These are phyloP conservation scores for Drosophila demipolita DNA, from an alignment of 2,888 invertebrate species.

Conservation along the genomic window DNA sequence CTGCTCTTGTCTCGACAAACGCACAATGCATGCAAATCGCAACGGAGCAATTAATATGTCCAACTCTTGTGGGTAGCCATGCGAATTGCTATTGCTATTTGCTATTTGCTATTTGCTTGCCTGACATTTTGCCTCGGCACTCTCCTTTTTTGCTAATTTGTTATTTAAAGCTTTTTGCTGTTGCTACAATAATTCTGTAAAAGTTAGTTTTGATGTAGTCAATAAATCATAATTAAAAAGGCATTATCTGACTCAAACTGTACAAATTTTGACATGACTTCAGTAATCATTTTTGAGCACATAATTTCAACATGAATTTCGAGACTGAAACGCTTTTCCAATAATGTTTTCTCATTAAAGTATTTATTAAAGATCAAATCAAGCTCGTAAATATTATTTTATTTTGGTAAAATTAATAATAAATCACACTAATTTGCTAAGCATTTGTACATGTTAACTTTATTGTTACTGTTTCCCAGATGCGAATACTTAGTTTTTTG, in stretches of 20 bases:
- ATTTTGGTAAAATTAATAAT: neutral
- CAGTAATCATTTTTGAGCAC: neutral
- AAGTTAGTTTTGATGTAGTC: slow-evolving; percentile 4
- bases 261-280: neutral
- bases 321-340: neutral
- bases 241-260: neutral
- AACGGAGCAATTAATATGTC: slow-evolving; percentile 71
- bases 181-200: slow-evolving; percentile 17
- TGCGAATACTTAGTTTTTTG: neutral
- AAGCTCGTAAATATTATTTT: neutral
- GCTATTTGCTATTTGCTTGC: neutral
- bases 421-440: neutral
- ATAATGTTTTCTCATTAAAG: neutral
- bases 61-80: slow-evolving; percentile 67
- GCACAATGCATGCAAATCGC: slow-evolving; percentile 64
- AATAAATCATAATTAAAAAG: neutral
- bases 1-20: slow-evolving; percentile 1
- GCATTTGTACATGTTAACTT: neutral
- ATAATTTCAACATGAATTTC: neutral
- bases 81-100: slow-evolving; percentile 25
- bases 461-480: neutral
- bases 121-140: slow-evolving; percentile 17
- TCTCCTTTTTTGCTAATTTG: slow-evolving; percentile 49
- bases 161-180: slow-evolving; percentile 61
- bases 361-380: neutral